Percentiles rank a stretch among this genome's conserved stretches.
These are phyloP conservation scores for Bombus huntii DNA, from an alignment of 1,140 invertebrate species.

Conservation along the genomic window DNA sequence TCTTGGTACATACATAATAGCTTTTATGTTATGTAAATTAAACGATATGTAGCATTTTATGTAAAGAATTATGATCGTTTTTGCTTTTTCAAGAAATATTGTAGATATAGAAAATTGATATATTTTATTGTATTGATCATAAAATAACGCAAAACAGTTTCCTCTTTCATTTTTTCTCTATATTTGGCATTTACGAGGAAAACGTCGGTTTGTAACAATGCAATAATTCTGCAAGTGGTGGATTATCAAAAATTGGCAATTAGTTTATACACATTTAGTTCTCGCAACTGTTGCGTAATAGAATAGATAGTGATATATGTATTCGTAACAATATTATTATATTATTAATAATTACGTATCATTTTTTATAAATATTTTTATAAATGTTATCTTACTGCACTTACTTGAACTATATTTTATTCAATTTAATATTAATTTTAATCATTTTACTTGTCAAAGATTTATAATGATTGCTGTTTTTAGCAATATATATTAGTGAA, in stretches of 20 bases:
- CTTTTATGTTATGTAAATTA: neutral
- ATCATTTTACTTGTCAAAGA: neutral
- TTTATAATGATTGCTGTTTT: neutral
- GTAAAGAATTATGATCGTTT: neutral
- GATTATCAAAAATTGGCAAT: neutral
- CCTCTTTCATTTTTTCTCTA: too few species aligned
- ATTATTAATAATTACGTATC: neutral
- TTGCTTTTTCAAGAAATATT: neutral
- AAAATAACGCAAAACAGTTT: too few species aligned
- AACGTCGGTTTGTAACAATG: neutral
- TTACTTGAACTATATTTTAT: constrained; percentile 12
- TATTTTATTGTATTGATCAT: neutral
- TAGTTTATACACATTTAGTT: neutral
- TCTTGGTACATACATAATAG: neutral
- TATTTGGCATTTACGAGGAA: too few species aligned
- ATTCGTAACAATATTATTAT: constrained; percentile 82
- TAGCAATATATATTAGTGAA: neutral
- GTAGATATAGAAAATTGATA: neutral
- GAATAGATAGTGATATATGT: neutral
- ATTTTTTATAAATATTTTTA: constrained; percentile 55
- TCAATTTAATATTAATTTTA: constrained; percentile 12
- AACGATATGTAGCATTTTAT: neutral
- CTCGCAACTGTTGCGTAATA: neutral
- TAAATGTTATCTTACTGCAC: neutral
- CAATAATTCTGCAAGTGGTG: too few species aligned